These are phyloP conservation scores for Halocaridina rubra DNA, from an alignment of 2,888 invertebrate species.

Conservation along the genomic window DNA sequence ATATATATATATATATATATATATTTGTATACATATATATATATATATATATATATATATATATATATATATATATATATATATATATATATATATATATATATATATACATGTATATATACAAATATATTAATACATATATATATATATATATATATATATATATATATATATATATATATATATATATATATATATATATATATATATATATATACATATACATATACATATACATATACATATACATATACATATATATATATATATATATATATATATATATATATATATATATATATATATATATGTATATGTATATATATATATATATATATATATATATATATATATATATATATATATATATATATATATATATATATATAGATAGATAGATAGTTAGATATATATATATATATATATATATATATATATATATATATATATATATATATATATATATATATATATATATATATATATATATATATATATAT, in stretches of 20 bases:
- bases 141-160: not conserved
- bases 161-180: slow-evolving; percentile 16
- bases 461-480: slow-evolving; percentile 37
- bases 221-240: slow-evolving; percentile 2
- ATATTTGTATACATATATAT: too few species aligned
- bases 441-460: slow-evolving; percentile 40
- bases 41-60: not conserved
- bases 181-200: slow-evolving; percentile 14
- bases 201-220: not conserved
- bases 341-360: slow-evolving; percentile 45
- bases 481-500: too few species aligned
- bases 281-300: not conserved
- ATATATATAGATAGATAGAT: slow-evolving; percentile 27
- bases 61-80: slow-evolving; percentile 2
- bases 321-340: slow-evolving; percentile 47
- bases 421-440: slow-evolving; percentile 25
- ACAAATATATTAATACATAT: not conserved
- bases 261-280: slow-evolving; percentile 8
- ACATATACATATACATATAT: slow-evolving; percentile 8
- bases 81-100: slow-evolving; percentile 8
- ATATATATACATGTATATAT: slow-evolving; percentile 1
- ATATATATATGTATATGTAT: not conserved
- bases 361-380: slow-evolving; percentile 45
- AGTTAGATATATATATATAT: slow-evolving; percentile 27
- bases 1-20: not conserved